Evolutionary conservation across 2,888 invertebrate species (phyloP).

Genomic region (Prionchulus punctatus): DNA sequence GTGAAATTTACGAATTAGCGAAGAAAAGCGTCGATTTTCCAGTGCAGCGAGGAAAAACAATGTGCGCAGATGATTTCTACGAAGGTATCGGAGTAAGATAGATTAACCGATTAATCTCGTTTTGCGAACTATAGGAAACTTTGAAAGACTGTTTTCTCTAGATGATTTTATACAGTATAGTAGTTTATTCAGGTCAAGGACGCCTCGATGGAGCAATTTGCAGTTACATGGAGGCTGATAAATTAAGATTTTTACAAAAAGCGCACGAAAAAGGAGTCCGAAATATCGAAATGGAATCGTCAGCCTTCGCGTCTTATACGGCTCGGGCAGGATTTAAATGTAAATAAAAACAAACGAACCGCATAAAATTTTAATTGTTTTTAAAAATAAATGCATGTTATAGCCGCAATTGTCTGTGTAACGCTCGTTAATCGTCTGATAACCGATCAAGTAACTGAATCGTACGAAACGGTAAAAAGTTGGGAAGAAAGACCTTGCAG

Average conservation of each 20-base stretch:
- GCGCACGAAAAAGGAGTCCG: conserved; percentile 51
- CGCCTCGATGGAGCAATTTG: conserved; percentile 91
- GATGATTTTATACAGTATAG: conserved; percentile 11
- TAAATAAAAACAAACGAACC: too few relatives aligned
- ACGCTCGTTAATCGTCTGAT: conserved; percentile 70
- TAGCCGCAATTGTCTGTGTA: conserved; percentile 72
- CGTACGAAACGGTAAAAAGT: conserved; percentile 70
- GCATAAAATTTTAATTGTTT: too few relatives aligned
- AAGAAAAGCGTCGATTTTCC: conserved; percentile 43
- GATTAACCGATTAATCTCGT: too few relatives aligned
- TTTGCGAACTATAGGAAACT: too few relatives aligned
- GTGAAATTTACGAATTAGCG: conserved; percentile 55
- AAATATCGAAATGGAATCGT: conserved; percentile 93
- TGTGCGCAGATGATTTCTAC: conserved; percentile 94
- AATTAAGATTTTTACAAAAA: conserved; percentile 64
- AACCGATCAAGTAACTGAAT: conserved; percentile 70
- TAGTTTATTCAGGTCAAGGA: conserved; percentile 73
- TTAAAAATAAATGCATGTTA: conserved; percentile 27
- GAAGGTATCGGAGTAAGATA: too few relatives aligned
- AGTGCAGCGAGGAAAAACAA: conserved; percentile 71
- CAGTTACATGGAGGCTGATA: conserved; percentile 74
- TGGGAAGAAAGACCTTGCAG: conserved; percentile 78
- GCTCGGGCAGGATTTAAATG: conserved; percentile 74
- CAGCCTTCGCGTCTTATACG: conserved; percentile 79
- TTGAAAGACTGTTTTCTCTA: neutral